These are phyloP conservation scores for Drosophila nannoptera DNA, from an alignment of 1,140 invertebrate species.

Conservation along the genomic window DNA sequence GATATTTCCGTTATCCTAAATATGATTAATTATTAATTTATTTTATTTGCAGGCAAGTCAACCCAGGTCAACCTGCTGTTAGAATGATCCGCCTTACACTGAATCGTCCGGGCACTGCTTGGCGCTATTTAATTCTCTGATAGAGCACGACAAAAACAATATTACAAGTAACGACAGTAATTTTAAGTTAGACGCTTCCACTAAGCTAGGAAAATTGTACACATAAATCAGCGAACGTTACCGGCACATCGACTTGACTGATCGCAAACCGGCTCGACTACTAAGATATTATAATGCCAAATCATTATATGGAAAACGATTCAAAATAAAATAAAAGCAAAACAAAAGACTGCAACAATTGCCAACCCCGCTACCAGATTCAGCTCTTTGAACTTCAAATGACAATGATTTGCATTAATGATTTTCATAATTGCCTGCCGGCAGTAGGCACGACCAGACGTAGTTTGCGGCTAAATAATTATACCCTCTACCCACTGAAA, in stretches of 20 bases:
- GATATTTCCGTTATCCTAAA: not conserved
- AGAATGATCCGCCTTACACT: constrained; percentile 50
- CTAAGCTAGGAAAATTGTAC: constrained; percentile 40
- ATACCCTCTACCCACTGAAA: constrained; percentile 5
- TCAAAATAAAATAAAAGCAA: not conserved
- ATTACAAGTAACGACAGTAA: constrained; percentile 28
- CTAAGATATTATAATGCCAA: constrained; percentile 59
- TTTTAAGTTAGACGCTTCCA: constrained; percentile 32
- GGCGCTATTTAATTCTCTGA: constrained; percentile 64
- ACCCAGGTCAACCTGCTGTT: constrained; percentile 24
- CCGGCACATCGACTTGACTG: constrained; percentile 54
- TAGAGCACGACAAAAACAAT: constrained; percentile 39
- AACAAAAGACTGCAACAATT: too few relatives aligned
- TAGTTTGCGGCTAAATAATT: constrained; percentile 26
- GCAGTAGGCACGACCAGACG: constrained; percentile 32
- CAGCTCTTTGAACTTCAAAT: constrained; percentile 3
- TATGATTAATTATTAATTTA: too few relatives aligned
- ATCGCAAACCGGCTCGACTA: constrained; percentile 60
- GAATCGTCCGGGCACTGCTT: constrained; percentile 19
- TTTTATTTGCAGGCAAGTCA: not conserved
- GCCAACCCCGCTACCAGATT: not conserved
- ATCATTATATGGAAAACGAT: constrained; percentile 59
- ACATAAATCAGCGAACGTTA: constrained; percentile 52
- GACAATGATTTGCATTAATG: constrained; percentile 56
- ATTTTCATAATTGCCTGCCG: constrained; percentile 43